Percentiles rank a stretch among this genome's conserved stretches.
Conservation (phyloP, 2,113 vertebrate species). For the Megaleporinus macrocephalus region DNA sequence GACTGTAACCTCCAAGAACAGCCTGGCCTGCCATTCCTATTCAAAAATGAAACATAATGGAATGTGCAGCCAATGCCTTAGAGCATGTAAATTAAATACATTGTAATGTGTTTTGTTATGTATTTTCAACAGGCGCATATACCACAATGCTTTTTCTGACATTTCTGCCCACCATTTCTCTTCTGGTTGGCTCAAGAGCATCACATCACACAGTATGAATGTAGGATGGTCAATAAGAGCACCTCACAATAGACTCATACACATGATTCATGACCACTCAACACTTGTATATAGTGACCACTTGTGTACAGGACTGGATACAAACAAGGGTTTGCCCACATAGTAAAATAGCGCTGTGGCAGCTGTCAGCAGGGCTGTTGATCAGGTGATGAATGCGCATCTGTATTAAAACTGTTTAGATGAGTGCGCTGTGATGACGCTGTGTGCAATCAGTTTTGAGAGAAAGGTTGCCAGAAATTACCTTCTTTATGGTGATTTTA, state of each 20-base stretch:
- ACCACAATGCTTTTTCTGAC: too few species aligned
- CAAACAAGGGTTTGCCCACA: constrained; percentile 43
- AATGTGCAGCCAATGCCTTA: too few species aligned
- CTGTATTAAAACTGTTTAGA: neutral
- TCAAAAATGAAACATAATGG: too few species aligned
- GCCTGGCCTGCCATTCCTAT: too few species aligned
- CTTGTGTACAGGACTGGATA: constrained; percentile 17
- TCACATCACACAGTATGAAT: constrained; percentile 12
- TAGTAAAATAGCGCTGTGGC: neutral
- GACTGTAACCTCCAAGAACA: too few species aligned
- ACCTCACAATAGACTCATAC: constrained; percentile 30
- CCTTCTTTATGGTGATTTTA: too few species aligned
- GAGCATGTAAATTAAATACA: too few species aligned
- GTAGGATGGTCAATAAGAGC: neutral
- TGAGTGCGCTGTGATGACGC: neutral
- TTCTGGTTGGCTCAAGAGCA: neutral
- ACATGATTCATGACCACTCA: constrained; percentile 38
- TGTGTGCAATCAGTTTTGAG: too few species aligned
- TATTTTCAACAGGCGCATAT: too few species aligned
- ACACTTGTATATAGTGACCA: constrained; percentile 33
- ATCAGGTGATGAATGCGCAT: constrained; percentile 18
- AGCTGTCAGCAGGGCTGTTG: constrained; percentile 12
- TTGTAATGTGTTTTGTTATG: too few species aligned
- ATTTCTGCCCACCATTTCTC: too few species aligned
- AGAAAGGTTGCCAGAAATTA: too few species aligned